Evolutionary conservation across 1,140 invertebrate species (phyloP).

Genomic region (Cyrtorhinus lividipennis): DNA sequence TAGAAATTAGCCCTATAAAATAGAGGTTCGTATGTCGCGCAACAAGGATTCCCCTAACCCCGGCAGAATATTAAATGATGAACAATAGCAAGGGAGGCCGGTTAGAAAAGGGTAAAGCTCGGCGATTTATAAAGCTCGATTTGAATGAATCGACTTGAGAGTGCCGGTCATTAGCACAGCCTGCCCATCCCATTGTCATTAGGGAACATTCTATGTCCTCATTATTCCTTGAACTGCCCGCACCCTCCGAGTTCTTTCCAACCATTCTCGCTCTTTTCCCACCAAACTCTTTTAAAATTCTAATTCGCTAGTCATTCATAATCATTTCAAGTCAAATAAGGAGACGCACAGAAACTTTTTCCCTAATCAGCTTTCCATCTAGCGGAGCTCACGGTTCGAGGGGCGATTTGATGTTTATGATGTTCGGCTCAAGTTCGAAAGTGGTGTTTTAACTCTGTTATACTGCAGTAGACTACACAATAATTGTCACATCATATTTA

Average conservation of each 20-base stretch:
- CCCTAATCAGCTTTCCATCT: too few species aligned
- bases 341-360: too few species aligned
- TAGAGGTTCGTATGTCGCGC: too few species aligned
- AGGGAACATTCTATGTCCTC: slow-evolving; percentile 11
- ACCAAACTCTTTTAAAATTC: slow-evolving; percentile 14
- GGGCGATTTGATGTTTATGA: too few species aligned
- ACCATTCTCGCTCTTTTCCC: background rate
- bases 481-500: too few species aligned
- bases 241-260: background rate
- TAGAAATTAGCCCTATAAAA: too few species aligned
- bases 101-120: background rate
- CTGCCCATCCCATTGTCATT: slow-evolving; percentile 14
- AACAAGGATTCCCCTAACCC: too few species aligned
- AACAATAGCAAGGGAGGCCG: background rate
- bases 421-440: too few species aligned
- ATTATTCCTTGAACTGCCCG: slow-evolving; percentile 5
- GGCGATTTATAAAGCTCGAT: slow-evolving; percentile 1
- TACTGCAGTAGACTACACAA: too few species aligned
- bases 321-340: too few species aligned
- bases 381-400: too few species aligned
- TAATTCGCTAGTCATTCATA: slow-evolving; percentile 5
- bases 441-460: too few species aligned
- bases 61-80: background rate
- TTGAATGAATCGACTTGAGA: slow-evolving; percentile 13
- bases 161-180: slow-evolving; percentile 13